Evolutionary conservation across 2,113 vertebrate genomes (phyloP).

Genomic region (Mellivora capensis): DNA sequence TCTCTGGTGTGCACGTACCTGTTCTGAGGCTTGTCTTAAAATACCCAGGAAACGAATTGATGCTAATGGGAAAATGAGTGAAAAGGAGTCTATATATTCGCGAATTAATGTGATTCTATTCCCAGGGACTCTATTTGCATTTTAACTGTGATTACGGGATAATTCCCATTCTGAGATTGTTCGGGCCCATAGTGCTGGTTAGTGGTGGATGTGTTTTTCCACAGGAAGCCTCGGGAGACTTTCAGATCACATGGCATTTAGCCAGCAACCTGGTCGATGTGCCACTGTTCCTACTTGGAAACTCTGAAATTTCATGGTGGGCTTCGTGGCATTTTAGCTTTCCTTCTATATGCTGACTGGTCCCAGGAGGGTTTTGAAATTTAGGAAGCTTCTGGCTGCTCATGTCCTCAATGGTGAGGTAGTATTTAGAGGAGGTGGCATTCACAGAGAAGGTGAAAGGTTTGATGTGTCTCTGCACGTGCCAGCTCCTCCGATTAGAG

Average conservation of each 20-base stretch:
- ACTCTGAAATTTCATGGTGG: background rate
- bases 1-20: background rate
- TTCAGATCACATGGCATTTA: background rate
- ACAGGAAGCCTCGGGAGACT: background rate
- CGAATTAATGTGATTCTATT: background rate
- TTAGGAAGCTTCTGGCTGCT: background rate
- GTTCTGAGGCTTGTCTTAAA: background rate
- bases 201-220: constrained; percentile 18
- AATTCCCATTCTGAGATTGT: background rate
- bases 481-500: background rate
- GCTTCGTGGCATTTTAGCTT: background rate
- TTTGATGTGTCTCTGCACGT: rapidly evolving
- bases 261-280: background rate
- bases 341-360: background rate
- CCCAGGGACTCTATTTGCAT: background rate
- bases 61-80: background rate
- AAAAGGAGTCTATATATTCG: background rate
- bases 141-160: constrained; percentile 14
- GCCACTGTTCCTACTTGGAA: background rate
- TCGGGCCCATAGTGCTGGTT: background rate
- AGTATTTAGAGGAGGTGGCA: background rate
- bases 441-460: background rate
- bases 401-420: background rate
- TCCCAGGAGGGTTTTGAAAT: background rate
- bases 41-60: constrained; percentile 31